Evolutionary conservation across 2,113 vertebrate species (phyloP).

Genomic region (Burhinus oedicnemus): DNA sequence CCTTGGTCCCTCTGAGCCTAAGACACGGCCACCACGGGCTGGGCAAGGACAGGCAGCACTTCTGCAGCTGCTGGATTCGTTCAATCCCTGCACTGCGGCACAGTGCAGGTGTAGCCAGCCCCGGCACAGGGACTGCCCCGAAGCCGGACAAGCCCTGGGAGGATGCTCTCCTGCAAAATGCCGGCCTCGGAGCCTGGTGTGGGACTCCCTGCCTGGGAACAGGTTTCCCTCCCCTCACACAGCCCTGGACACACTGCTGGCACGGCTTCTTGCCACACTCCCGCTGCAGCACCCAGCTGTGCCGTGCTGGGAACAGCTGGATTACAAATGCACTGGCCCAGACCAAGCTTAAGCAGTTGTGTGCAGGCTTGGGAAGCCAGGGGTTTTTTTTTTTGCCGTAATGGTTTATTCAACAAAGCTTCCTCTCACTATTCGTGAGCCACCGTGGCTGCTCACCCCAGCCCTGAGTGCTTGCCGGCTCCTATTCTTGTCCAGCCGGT

Average conservation of each 20-base stretch:
- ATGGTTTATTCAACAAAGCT: constrained; percentile 11
- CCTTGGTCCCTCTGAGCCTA: not conserved
- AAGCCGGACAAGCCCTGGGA: not conserved
- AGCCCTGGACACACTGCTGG: fast-evolving
- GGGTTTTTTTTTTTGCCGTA: not conserved
- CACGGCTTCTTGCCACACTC: not conserved
- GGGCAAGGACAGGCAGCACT: not conserved
- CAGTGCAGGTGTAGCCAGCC: fast-evolving
- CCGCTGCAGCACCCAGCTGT: not conserved
- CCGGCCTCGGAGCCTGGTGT: fast-evolving
- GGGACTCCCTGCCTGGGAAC: not conserved
- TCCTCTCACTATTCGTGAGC: not conserved
- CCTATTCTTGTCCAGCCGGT: constrained; percentile 33
- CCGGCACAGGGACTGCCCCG: fast-evolving
- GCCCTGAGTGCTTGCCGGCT: not conserved
- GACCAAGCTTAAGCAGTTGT: fast-evolving
- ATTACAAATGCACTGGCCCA: not conserved
- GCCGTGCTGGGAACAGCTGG: not conserved
- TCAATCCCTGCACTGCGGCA: not conserved
- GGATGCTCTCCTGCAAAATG: not conserved
- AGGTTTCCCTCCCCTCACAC: fast-evolving
- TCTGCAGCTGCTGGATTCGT: fast-evolving
- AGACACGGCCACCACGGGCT: fast-evolving
- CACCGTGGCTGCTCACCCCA: not conserved
- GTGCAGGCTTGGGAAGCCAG: not conserved